These are phyloP conservation scores for Cervus canadensis DNA, from an alignment of 2,113 vertebrate species.

Conservation along the genomic window DNA sequence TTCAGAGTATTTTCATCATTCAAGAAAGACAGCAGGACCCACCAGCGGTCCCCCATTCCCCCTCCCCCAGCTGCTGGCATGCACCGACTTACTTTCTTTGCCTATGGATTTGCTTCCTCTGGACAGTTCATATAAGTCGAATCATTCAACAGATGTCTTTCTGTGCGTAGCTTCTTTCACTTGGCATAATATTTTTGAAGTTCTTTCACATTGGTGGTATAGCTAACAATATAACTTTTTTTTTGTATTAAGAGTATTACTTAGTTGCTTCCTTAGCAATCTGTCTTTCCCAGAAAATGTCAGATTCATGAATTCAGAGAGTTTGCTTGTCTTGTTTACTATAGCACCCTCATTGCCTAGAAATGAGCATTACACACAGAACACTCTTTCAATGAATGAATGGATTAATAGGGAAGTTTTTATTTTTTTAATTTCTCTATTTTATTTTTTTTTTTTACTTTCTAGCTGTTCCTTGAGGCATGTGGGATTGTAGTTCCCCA, in stretches of 20 bases:
- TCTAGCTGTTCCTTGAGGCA: neutral
- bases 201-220: neutral
- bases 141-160: neutral
- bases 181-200: neutral
- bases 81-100: accelerated
- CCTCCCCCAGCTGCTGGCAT: neutral
- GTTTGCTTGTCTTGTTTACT: neutral
- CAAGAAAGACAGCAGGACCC: neutral
- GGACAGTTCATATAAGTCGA: neutral
- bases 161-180: neutral
- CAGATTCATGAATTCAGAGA: neutral
- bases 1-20: too few species aligned
- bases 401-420: neutral
- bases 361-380: neutral
- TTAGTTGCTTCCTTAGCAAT: neutral
- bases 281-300: neutral
- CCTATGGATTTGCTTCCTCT: neutral
- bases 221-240: neutral
- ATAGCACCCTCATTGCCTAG: accelerated
- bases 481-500: neutral
- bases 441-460: neutral
- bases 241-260: neutral
- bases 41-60: accelerated
- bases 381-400: neutral
- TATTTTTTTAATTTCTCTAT: neutral